Conservation (phyloP, 2,888 invertebrate genomes). For the Lasiommata megera region DNA sequence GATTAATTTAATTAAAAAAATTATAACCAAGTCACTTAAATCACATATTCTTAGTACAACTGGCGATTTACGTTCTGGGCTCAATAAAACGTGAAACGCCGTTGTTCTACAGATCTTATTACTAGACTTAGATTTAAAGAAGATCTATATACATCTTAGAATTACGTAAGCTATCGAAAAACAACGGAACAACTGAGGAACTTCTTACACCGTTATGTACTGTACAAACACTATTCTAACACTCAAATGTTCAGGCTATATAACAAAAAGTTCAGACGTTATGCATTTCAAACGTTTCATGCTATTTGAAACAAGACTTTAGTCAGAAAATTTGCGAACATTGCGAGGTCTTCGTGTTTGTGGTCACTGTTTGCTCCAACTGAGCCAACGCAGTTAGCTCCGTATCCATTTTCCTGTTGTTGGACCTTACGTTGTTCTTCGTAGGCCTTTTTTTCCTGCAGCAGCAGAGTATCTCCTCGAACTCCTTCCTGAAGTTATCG, state of each 20-base stretch:
- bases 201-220: conserved; percentile 53
- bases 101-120: conserved; percentile 37
- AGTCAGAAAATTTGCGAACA: conserved; percentile 81
- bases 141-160: conserved; percentile 33
- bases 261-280: conserved; percentile 51
- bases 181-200: conserved; percentile 48
- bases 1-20: conserved; percentile 51
- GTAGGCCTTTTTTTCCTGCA: conserved; percentile 59
- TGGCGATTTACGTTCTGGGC: conserved; percentile 69
- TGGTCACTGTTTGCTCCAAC: conserved; percentile 69
- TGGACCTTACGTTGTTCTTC: conserved; percentile 59
- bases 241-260: conserved; percentile 41
- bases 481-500: conserved; percentile 95
- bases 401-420: conserved; percentile 67
- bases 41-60: conserved; percentile 18
- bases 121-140: conserved; percentile 15
- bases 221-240: conserved; percentile 36
- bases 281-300: conserved; percentile 66
- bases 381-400: conserved; percentile 70
- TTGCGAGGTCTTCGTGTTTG: conserved; percentile 73
- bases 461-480: conserved; percentile 88
- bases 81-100: conserved; percentile 70
- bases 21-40: conserved; percentile 26
- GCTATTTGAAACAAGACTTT: conserved; percentile 76
- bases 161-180: conserved; percentile 35